Evolutionary conservation across 1,140 invertebrate genomes (phyloP), one percentile per base, ranked within the genome.

Genomic region (Trachymyrmex cornetzi): DNA sequence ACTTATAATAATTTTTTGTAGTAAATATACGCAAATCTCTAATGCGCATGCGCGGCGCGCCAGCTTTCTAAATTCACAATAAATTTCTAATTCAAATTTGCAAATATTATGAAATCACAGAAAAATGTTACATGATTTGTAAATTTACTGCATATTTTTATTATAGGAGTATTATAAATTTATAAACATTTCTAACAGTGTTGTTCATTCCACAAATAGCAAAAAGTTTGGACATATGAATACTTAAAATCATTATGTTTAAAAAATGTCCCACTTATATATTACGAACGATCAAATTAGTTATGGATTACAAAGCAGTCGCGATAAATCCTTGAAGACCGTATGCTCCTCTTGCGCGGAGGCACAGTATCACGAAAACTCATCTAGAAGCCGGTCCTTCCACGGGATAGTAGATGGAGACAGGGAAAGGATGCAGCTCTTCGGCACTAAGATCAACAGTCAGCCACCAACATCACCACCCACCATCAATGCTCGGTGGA

Each of bases 401-500:
- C 3, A 84, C 55, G 67, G 64, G 69, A 88, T 59, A 16, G 50
- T n/a, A 19, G 30, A 79, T 55, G 55, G 64, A 61, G 89, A 89
- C 81, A 77, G n/a, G 22, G 38, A 30, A 63, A 27, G 30, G 75
- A 61, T 85, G 44, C 38, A 48, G 24, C 38, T 50, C 24, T 30
- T 63, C 27, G 67, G 57, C 63, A 79, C 22, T 57, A 63, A 50
- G 71, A 79, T 86, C 87, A 82, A 63, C 82, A 67, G 77, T 80
- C 79, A 75, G 53, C 71, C 85, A 87, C 72, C 71, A 53, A 53
- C 85, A 86, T 84, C 90, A 86, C 90, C 90, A 92, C 92, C 90
- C 91, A 90, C 91, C 87, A 91, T 91, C 87, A 89, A 88, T 91
- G 90, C 77, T 59, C 81, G 72, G 61, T 80, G 81, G 91, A 92